Evolutionary conservation across 2,888 invertebrate species (phyloP).

Genomic region (Diarsia dahlii): DNA sequence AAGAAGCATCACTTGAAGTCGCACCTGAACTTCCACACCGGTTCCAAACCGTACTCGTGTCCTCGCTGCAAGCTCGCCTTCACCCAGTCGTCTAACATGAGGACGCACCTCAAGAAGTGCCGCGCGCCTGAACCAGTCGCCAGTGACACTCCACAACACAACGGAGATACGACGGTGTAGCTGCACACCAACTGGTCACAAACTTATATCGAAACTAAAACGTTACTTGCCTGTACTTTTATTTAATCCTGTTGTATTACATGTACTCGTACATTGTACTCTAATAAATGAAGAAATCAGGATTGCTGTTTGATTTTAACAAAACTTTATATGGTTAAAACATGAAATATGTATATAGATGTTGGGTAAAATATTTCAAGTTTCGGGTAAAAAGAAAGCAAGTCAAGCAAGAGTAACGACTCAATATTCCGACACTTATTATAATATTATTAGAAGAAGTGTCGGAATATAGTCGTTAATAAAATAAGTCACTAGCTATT

Average conservation of each 20-base stretch:
- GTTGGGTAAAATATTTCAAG: background rate
- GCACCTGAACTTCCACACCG: constrained; percentile 96
- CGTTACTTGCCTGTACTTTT: constrained; percentile 39
- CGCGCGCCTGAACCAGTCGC: constrained; percentile 68
- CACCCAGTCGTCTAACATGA: constrained; percentile 96
- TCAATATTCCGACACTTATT: too few species aligned
- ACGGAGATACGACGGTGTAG: background rate
- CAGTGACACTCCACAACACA: constrained; percentile 22
- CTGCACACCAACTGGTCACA: background rate
- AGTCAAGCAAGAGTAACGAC: background rate
- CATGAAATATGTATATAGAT: background rate
- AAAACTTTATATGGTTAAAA: background rate
- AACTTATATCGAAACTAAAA: background rate
- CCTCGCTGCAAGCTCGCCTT: constrained; percentile 93
- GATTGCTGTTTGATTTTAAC: background rate
- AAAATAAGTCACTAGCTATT: too few species aligned
- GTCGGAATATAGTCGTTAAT: too few species aligned
- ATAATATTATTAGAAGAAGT: too few species aligned
- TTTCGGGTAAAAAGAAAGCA: background rate
- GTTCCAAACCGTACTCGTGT: constrained; percentile 94
- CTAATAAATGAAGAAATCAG: background rate
- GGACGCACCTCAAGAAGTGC: constrained; percentile 96
- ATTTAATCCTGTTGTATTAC: background rate
- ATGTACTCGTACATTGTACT: constrained; percentile 1
- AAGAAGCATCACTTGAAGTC: constrained; percentile 96